These are phyloP conservation scores for Entomyzon cyanotis DNA, from an alignment of 2,113 vertebrate genomes.

Conservation along the genomic window DNA sequence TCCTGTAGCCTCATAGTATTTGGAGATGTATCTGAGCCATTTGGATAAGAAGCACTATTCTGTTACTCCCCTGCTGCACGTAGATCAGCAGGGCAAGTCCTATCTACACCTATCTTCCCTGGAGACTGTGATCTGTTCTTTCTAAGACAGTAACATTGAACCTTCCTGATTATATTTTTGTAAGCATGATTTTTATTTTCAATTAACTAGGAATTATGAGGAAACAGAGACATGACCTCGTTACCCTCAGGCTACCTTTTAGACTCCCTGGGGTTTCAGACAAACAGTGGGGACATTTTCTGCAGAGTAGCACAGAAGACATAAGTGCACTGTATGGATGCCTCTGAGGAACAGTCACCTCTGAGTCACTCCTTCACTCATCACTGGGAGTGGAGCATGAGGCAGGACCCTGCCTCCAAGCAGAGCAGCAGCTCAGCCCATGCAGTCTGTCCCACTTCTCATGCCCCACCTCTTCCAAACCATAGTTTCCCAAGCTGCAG, in stretches of 20 bases:
- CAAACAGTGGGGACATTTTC: background rate
- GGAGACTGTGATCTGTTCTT: background rate
- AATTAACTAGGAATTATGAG: background rate
- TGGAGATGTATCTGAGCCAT: background rate
- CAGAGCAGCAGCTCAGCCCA: background rate
- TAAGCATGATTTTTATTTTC: background rate
- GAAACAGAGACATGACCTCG: fast-evolving
- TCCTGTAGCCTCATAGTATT: background rate
- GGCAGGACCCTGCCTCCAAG: background rate
- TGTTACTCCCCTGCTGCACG: background rate
- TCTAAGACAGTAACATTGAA: background rate
- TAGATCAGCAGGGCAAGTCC: background rate
- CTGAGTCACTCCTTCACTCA: fast-evolving
- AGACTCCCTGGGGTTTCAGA: background rate
- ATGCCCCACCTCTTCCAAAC: background rate
- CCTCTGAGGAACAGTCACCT: background rate
- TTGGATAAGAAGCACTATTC: background rate
- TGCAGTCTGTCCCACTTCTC: background rate
- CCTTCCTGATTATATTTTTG: background rate
- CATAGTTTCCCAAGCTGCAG: fast-evolving
- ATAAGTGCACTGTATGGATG: fast-evolving
- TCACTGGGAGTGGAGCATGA: fast-evolving
- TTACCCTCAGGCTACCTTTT: background rate
- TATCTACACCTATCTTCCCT: background rate
- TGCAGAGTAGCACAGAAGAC: background rate